Percentiles rank a stretch among this genome's conserved stretches.
These are phyloP conservation scores for Glaucidium brasilianum DNA, from an alignment of 2,113 vertebrate species.

Conservation along the genomic window DNA sequence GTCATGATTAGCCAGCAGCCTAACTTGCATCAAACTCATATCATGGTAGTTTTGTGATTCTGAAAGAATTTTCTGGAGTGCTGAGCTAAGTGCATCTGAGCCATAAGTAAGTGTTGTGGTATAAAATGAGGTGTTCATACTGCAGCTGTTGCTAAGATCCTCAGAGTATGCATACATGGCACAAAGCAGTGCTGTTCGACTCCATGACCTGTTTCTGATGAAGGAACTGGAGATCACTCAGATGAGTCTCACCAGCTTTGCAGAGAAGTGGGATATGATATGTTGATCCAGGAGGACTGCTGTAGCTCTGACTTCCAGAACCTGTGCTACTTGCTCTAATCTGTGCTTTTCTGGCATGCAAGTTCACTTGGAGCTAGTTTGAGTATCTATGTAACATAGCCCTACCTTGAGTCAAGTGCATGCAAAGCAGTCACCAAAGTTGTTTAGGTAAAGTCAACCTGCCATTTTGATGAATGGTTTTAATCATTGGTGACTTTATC, in stretches of 20 bases:
- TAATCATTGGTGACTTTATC: background rate
- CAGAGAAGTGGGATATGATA: background rate
- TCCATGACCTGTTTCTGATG: background rate
- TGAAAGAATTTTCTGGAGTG: background rate
- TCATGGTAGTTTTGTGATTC: background rate
- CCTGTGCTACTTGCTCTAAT: background rate
- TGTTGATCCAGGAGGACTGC: background rate
- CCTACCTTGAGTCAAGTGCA: background rate
- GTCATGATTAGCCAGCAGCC: background rate
- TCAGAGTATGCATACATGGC: background rate
- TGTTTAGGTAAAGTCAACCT: background rate
- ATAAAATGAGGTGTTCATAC: background rate
- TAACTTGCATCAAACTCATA: background rate
- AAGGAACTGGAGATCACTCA: background rate
- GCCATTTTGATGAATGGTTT: constrained; percentile 1
- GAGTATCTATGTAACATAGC: rapidly evolving
- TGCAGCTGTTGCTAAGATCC: background rate
- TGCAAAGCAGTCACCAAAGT: background rate
- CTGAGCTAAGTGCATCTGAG: background rate
- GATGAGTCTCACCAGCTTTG: background rate
- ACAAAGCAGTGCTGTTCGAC: background rate
- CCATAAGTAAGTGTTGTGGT: background rate
- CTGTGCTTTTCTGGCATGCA: background rate
- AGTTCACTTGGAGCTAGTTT: background rate
- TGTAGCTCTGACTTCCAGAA: background rate